Base-by-base conservation (phyloP, 2,888 invertebrate species). In the Keiferia lycopersicella region DNA sequence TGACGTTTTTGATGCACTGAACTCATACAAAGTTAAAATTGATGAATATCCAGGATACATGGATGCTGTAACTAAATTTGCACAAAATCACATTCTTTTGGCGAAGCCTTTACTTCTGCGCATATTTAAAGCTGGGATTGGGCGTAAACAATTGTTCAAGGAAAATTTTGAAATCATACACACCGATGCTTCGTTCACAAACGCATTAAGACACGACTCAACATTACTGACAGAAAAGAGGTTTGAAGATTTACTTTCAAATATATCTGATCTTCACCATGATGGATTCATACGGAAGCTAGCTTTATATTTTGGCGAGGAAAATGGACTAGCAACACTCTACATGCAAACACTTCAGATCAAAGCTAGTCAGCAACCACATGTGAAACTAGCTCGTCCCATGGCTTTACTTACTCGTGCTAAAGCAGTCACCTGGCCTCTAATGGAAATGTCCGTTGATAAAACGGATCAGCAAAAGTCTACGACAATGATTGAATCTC, bases 171-270 rank as follows among this genome's bases (percentile, higher is more conserved):
- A 68, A 4, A 65, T 83, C 0, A 70, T 72, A 0, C 75, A 77
- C 51, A 77, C 76, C n/a, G 75, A 82, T 50, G 79, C 71, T 1
- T 82, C 86, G 0, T 83, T 82, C 50, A 1, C 83, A 0, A 88
- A 88, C 65, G 84, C 76, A 0, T 66, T 88, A 12, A 81, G 79
- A 22, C 86, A 88, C 56, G 78, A 86, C 18, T 61, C 65, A 3
- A 66, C 81, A 1, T 70, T 87, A 0, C 65, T 71, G 8, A 50
- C 67, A 1, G 74, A 77, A 0, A 68, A 71, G 11, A 66, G 74
- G n/a, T 71, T 80, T 7, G 65, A 76, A 3, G 51, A 69, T 39
- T 38, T 80, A 10, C 60, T 72, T 2, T 63, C 67, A 41, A 50
- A 66, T 22, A 34, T 34, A 8, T 34, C 34, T 34, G 66, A 72